Evolutionary conservation across 2,113 vertebrate species (phyloP), one percentile per base, ranked within the genome.

Genomic region (Lucifuga dentata): DNA sequence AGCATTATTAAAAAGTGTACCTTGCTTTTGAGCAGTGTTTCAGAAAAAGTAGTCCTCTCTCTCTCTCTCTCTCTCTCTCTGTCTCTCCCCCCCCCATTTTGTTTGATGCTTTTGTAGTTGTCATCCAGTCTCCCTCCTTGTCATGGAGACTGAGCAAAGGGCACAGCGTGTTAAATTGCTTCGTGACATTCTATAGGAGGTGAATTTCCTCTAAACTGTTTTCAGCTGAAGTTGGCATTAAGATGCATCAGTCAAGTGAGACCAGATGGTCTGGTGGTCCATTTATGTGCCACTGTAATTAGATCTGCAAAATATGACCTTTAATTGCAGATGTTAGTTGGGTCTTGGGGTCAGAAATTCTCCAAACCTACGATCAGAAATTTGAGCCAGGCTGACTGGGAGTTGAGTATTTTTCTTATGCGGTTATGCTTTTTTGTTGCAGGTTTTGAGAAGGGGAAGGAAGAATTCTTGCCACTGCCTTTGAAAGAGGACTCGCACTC

Each of bases 371-470:
- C n/a, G n/a, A n/a, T n/a, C n/a, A n/a, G n/a, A n/a, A n/a, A n/a
- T n/a, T n/a, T n/a, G n/a, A n/a, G n/a, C n/a, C n/a, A n/a, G n/a
- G 26, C 26, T 29, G 26, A 29, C 3, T 29, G 26, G 26, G 7
- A 29, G 26, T 29, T 17, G 0, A 23, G 21, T n/a, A 13, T 19
- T 20, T 29, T 5, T 3, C 43, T 78, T 1, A 45, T n/a, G 5
- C 8, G 40, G 19, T 7, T 33, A 9, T 13, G 33, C 57, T 65
- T 64, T 59, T 66, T 63, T 23, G 11, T 89, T 81, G 13, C 89
- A 99, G 96, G 97, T 87, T 96, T 96, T 70, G 97, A 98, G 71
- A 93, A 94, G 87, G 95, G 94, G 33, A 99, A 95, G 81, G 97
- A 99, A 1, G 97, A 99, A 66, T 87, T 80, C 8, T 88, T 94